phyloP scores from a whole-genome alignment of 2,113 vertebrate species.

The Zingel zingel region DNA sequence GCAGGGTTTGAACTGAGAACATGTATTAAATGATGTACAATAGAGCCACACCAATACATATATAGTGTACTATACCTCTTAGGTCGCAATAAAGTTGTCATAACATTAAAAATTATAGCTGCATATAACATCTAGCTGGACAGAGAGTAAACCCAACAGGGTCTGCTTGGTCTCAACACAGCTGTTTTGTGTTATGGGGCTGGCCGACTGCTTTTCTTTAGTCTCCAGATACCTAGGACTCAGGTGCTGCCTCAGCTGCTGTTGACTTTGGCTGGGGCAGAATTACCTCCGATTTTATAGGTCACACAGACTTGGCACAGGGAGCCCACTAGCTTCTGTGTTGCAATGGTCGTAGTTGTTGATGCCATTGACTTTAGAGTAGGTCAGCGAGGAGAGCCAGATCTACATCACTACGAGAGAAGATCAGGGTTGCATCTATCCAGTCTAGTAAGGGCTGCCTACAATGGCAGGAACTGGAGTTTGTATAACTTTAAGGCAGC shows the following conservation, averaged over 20 bases:
- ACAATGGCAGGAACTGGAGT: not conserved
- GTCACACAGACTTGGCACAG: not conserved
- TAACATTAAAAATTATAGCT: not conserved
- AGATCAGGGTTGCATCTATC: not conserved
- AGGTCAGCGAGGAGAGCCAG: not conserved
- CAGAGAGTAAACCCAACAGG: not conserved
- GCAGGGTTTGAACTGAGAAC: not conserved
- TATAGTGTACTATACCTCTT: not conserved
- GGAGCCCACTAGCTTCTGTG: not conserved
- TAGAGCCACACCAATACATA: not conserved
- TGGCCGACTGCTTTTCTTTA: not conserved
- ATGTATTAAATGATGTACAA: not conserved
- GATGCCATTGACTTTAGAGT: not conserved
- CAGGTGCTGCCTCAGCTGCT: slow-evolving; percentile 34
- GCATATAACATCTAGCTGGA: not conserved
- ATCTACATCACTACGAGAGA: slow-evolving; percentile 5
- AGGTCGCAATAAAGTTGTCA: not conserved
- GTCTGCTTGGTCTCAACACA: not conserved
- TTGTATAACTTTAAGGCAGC: not conserved
- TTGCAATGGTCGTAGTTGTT: not conserved
- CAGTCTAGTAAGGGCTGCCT: not conserved
- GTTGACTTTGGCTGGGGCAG: slow-evolving; percentile 3
- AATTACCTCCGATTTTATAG: not conserved
- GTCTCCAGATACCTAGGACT: not conserved
- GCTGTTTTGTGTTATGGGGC: not conserved